phyloP scores from a whole-genome alignment of 2,888 invertebrate species.

The Strigamia transsilvanica region DNA sequence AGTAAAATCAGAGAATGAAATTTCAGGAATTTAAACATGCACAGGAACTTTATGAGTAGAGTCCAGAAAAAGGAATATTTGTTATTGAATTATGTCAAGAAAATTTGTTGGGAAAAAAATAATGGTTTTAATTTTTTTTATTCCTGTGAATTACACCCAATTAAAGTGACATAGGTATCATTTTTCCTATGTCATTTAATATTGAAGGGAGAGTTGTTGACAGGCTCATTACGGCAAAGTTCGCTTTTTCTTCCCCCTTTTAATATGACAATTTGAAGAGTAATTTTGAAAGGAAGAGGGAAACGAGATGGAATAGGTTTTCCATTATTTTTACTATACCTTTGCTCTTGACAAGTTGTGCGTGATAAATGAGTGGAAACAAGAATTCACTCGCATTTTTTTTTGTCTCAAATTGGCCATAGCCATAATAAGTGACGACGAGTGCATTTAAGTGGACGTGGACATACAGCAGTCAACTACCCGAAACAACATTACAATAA shows the following conservation, averaged over 20 bases:
- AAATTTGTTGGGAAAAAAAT: background rate
- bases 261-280: constrained; percentile 46
- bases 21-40: background rate
- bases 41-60: too few species aligned
- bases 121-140: background rate
- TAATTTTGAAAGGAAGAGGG: background rate
- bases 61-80: too few species aligned
- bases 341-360: constrained; percentile 22
- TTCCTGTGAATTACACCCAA: background rate
- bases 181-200: constrained; percentile 40
- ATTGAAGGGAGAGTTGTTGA: constrained; percentile 22
- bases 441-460: background rate
- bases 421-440: background rate
- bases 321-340: constrained; percentile 34
- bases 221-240: constrained; percentile 37
- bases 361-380: constrained; percentile 39
- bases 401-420: too few species aligned
- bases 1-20: background rate
- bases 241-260: background rate
- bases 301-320: constrained; percentile 33
- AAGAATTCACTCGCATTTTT: background rate
- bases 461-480: background rate
- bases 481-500: too few species aligned
- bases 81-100: background rate
- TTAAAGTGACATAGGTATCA: constrained; percentile 12